A percentile compares a stretch with the other conserved stretches of the same genome.
Evolutionary conservation across 1,140 invertebrate species (phyloP).

Genomic region (Philaenus spumarius): DNA sequence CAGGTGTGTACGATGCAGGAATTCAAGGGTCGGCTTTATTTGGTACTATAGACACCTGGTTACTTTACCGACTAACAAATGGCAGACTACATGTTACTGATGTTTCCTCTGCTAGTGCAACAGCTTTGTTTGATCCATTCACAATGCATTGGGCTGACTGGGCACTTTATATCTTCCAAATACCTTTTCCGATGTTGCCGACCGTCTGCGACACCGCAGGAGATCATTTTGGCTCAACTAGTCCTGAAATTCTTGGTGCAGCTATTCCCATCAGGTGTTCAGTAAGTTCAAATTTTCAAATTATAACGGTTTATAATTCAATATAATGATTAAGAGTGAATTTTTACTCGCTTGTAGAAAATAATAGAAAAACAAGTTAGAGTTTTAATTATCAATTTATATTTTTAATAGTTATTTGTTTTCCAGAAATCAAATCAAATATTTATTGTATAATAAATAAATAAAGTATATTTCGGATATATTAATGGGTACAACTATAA

Average conservation of each 20-base stretch:
- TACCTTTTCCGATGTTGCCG: conserved; percentile 70
- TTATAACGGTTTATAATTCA: no score
- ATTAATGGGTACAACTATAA: no score
- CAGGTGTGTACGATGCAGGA: conserved; percentile 53
- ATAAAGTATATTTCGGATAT: no score
- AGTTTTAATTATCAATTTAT: no score
- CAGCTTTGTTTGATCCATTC: conserved; percentile 91
- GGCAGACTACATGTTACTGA: conserved; percentile 71
- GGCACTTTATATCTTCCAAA: conserved; percentile 59
- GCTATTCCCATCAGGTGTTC: conserved; percentile 69
- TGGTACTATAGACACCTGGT: conserved; percentile 92
- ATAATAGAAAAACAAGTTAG: no score
- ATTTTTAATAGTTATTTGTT: no score
- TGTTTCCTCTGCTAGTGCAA: conserved; percentile 79
- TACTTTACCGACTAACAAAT: conserved; percentile 67
- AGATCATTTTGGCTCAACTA: conserved; percentile 60
- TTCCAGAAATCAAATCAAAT: no score
- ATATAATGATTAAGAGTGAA: no score
- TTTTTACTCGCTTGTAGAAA: no score
- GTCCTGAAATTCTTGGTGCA: conserved; percentile 60
- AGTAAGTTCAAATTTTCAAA: conserved; percentile 47
- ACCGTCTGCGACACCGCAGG: conserved; percentile 69
- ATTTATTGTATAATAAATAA: no score
- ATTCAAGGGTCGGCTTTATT: conserved; percentile 60
- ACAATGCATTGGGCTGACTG: conserved; percentile 69